Evolutionary conservation across 2,797 vertebrate genomes (phyloP), one percentile per base, ranked within the genome.

Genomic region (Champsocephalus esox): DNA sequence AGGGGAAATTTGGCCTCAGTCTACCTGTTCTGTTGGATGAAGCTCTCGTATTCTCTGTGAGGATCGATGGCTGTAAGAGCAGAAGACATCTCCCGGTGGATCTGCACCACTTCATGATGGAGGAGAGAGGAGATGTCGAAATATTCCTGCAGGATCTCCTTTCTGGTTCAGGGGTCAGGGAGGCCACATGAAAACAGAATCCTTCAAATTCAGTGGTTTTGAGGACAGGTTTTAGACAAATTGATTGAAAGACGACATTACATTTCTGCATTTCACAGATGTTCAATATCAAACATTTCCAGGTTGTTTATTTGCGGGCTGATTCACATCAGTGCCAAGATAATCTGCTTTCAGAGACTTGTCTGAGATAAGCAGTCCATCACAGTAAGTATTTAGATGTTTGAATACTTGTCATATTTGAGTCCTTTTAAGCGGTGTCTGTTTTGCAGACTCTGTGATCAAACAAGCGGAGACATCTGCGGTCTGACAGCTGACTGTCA

Each of bases 101-200:
- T 71, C 1, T 75, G 81, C 38, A 95, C 89, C 84, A 99, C 92
- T 12, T 99, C 97, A 0, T 97, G 95, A 80, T 98, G 95, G 67
- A 98, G 94, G 83, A 99, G 85, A 81, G 96, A 97, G 90, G 95
- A 97, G 70, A 98, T 95, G 92, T 96, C 95, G 64, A 96, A 94
- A 88, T 98, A 99, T 51, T 99, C 98, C 84, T 93, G 92, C 43
- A 99, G 92, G 83, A 98, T 96, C 88, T 97, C 97, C 90, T 97
- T 98, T 83, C 97, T 99, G 93, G 24, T 50, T 67, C 21, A 70
- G 57, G 7, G 57, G 56, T 12, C 0, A 51, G 17, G 43, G 24
- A 57, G 12, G n/a, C 10, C 9, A 54, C 10, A 57, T 44, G 21
- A 44, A 63, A 62, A 63, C 2, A 68, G 2, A 43, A 44, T 17